Base-by-base conservation (phyloP, 2,888 invertebrate genomes). In the Acronicta psi region DNA sequence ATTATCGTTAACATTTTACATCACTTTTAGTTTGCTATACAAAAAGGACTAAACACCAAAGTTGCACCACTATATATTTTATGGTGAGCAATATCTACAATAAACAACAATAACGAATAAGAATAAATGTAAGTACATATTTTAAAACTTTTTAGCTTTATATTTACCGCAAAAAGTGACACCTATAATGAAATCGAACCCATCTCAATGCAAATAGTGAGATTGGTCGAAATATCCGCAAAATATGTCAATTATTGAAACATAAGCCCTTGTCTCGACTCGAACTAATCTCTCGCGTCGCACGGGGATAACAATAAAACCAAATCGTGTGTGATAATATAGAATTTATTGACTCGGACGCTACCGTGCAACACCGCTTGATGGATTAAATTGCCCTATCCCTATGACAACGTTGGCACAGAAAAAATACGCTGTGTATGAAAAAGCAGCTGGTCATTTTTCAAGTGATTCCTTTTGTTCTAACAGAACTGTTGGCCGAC, bases 371-470 rank as follows among this genome's bases (percentile, higher is more conserved):
- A 79, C 82, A 80, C 80, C 84, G 88, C 85, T 87, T 94, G 94
- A 94, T 94, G 93, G 94, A 94, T 94, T 94, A 94, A 94, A 94
- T 94, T 94, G 94, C 94, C 93, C 87, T 87, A 81, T 86, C 93
- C 92, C 92, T 94, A 92, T 94, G 94, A 94, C 94, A 94, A 94
- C 91, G 91, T 90, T 89, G 90, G 88, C 85, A 84, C 86, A 91
- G 90, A 92, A 94, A 91, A 94, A 94, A 94, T 92, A 92, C 90
- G 89, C 84, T 87, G 82, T 84, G 88, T 91, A 91, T 93, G 92
- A 93, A 91, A 92, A 91, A 94, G 83, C 94, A 94, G 90, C 91
- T 94, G 94, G 93, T 93, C 92, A 94, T 94, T 93, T 93, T 94
- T 94, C 94, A 94, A 87, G 86, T 82, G 86, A 89, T 94, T 94